Percentiles rank a stretch among this genome's conserved stretches.
Conservation (phyloP, 1,140 invertebrate genomes). For the Drosophila elegans region DNA sequence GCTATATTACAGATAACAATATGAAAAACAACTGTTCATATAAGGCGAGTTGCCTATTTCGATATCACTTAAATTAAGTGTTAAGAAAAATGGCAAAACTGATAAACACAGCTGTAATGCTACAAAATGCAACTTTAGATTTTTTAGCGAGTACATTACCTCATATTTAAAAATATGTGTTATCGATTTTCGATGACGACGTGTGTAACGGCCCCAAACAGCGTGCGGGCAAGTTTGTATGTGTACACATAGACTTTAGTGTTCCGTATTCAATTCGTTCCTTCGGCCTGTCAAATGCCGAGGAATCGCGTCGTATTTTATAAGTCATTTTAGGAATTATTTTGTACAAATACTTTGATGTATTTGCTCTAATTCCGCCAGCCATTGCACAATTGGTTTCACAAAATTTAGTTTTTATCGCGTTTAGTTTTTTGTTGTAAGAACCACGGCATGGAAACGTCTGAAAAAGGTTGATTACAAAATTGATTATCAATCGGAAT, state of each 20-base stretch:
- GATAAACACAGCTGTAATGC: no score
- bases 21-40: no score
- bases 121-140: no score
- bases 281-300: constrained; percentile 12
- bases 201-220: constrained; percentile 24
- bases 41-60: no score
- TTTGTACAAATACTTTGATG: not conserved
- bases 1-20: no score
- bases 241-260: not conserved
- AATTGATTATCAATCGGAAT: not conserved
- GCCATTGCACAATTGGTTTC: not conserved
- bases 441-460: constrained; percentile 15
- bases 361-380: not conserved
- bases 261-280: constrained; percentile 19
- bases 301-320: constrained; percentile 29
- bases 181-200: not conserved
- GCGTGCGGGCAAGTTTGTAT: constrained; percentile 8
- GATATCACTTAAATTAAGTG: no score
- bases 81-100: no score
- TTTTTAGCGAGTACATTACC: no score
- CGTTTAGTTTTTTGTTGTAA: not conserved
- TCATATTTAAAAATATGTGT: not conserved
- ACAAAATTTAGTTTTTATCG: not conserved
- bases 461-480: constrained; percentile 25
- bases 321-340: constrained; percentile 9